These are phyloP conservation scores for Isaurus tuberculatus DNA, from an alignment of 92 coral and sea anemone species.

Conservation along the genomic window DNA sequence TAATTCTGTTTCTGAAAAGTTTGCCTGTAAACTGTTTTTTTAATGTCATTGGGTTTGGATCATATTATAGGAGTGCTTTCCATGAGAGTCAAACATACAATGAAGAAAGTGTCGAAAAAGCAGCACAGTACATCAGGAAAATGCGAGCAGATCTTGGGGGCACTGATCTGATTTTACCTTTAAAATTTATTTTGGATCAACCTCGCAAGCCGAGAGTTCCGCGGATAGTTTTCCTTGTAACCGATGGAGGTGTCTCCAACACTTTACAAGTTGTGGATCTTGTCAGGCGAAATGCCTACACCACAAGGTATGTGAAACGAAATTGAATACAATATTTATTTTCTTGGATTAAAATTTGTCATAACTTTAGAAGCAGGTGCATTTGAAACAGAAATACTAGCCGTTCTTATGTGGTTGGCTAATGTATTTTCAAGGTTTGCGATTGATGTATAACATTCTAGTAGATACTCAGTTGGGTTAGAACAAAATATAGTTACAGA, in stretches of 20 bases:
- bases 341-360: slow-evolving; percentile 11
- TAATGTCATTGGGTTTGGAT: slow-evolving; percentile 90
- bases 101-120: slow-evolving; percentile 79
- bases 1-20: slow-evolving; percentile 87
- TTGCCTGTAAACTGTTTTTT: slow-evolving; percentile 81
- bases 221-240: slow-evolving; percentile 79
- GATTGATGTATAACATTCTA: no score
- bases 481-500: not conserved
- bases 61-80: slow-evolving; percentile 87
- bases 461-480: no score
- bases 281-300: slow-evolving; percentile 77
- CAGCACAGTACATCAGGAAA: slow-evolving; percentile 77
- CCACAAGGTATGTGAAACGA: slow-evolving; percentile 79
- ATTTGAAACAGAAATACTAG: not conserved
- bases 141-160: slow-evolving; percentile 97
- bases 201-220: slow-evolving; percentile 80
- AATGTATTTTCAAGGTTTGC: no score
- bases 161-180: slow-evolving; percentile 82
- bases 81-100: slow-evolving; percentile 79
- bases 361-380: slow-evolving; percentile 4
- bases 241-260: slow-evolving; percentile 93
- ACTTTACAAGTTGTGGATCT: slow-evolving; percentile 84
- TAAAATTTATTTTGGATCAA: slow-evolving; percentile 88
- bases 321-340: slow-evolving; percentile 7
- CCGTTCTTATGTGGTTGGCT: no score